Conservation (phyloP, 2,113 vertebrate genomes). For the Vimba vimba region DNA sequence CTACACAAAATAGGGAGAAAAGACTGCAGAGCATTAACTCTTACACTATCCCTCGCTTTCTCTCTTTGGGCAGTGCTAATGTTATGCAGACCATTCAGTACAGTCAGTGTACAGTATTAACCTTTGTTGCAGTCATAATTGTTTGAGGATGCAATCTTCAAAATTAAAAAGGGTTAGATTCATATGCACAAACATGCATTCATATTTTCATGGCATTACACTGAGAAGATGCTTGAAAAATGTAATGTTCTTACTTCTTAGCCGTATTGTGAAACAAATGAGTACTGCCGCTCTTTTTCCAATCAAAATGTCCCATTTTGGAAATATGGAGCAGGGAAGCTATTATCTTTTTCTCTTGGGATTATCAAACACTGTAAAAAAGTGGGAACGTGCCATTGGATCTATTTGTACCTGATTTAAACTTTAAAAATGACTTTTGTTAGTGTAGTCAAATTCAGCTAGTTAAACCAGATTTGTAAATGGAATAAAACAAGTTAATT, state of each 20-base stretch:
- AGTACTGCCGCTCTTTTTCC: conserved; percentile 21
- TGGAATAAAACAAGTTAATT: not conserved
- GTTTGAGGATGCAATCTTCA: not conserved
- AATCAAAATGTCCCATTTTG: conserved; percentile 21
- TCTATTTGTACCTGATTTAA: conserved; percentile 10
- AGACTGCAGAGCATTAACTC: conserved; percentile 78
- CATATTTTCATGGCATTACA: not conserved
- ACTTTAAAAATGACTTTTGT: not conserved
- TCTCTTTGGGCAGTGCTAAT: conserved; percentile 54
- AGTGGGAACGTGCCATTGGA: not conserved
- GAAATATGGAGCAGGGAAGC: conserved; percentile 20
- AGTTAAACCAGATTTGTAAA: not conserved
- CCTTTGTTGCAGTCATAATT: not conserved
- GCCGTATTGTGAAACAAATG: conserved; percentile 52
- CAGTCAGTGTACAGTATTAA: conserved; percentile 31
- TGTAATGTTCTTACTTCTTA: conserved; percentile 32
- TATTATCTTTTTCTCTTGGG: conserved; percentile 26
- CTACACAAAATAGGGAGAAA: conserved; percentile 76
- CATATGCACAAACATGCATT: not conserved
- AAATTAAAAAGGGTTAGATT: not conserved
- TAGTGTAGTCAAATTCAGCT: not conserved
- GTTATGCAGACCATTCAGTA: conserved; percentile 51
- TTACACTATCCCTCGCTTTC: conserved; percentile 34
- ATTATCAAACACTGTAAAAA: not conserved
- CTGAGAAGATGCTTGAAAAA: not conserved